Conservation (phyloP, 2,888 invertebrate species). For the Drosophila pseudotalamancana region DNA sequence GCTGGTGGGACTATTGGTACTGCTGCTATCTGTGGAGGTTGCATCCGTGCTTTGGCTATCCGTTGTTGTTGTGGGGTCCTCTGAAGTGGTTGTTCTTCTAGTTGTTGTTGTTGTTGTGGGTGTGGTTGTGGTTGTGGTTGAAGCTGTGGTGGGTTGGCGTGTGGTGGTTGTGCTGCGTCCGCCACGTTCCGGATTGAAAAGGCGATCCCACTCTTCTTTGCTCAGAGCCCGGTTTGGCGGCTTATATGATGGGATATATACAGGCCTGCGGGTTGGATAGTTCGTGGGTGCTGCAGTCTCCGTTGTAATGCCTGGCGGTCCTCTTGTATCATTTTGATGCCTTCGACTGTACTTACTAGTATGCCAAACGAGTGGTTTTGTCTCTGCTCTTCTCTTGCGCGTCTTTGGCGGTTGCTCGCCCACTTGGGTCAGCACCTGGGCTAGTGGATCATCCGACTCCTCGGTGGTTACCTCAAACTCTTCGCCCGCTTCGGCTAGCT, state of each 20-base stretch:
- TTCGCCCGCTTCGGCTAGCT: slow-evolving; percentile 40
- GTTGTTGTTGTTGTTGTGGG: slow-evolving; percentile 6
- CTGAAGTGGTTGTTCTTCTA: slow-evolving; percentile 14
- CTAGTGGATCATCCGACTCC: slow-evolving; percentile 62
- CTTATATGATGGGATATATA: slow-evolving; percentile 14
- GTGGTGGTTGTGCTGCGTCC: slow-evolving; percentile 7
- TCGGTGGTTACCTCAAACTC: slow-evolving; percentile 44
- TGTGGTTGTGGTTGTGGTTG: slow-evolving; percentile 11
- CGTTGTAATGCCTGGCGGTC: background rate
- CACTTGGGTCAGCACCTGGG: slow-evolving; percentile 51
- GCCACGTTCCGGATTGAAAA: slow-evolving; percentile 9
- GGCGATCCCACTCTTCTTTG: slow-evolving; percentile 57
- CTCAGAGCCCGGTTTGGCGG: slow-evolving; percentile 24
- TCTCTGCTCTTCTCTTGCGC: slow-evolving; percentile 29
- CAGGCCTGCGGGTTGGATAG: slow-evolving; percentile 6
- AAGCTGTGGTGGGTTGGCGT: slow-evolving; percentile 6
- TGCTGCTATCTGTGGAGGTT: no score
- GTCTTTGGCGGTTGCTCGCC: slow-evolving; percentile 25
- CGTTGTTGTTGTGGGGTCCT: slow-evolving; percentile 11
- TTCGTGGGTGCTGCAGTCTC: slow-evolving; percentile 17
- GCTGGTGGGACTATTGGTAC: slow-evolving; percentile 22
- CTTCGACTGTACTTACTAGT: slow-evolving; percentile 69
- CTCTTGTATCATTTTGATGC: slow-evolving; percentile 44
- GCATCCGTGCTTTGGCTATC: slow-evolving; percentile 28
- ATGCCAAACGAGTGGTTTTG: slow-evolving; percentile 37